phyloP scores from a whole-genome alignment of 2,797 vertebrate genomes.

The Antrozous pallidus region DNA sequence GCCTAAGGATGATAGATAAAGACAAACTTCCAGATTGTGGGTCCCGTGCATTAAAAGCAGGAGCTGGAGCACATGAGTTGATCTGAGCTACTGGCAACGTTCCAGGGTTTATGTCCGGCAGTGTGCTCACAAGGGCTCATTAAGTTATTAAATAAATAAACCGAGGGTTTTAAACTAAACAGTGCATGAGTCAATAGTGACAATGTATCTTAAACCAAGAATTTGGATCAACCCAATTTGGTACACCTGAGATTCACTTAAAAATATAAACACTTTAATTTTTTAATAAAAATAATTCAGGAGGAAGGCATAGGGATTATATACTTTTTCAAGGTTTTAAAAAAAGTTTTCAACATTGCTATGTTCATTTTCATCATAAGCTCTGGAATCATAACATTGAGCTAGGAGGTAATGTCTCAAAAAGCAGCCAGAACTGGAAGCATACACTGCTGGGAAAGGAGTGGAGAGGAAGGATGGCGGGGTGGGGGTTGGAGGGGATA shows the following conservation, averaged over 20 bases:
- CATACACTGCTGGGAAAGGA: background rate
- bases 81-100: background rate
- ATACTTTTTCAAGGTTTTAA: background rate
- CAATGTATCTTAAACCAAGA: background rate
- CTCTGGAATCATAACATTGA: background rate
- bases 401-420: background rate
- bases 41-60: background rate
- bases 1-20: background rate
- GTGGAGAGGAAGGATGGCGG: accelerated
- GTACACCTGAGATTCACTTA: background rate
- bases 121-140: background rate
- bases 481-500: background rate
- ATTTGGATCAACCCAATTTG: background rate
- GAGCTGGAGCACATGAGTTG: no score
- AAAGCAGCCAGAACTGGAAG: background rate
- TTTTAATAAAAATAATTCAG: background rate
- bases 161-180: background rate
- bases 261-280: background rate
- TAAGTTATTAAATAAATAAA: background rate
- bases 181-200: background rate
- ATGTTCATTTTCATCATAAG: background rate
- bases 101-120: background rate
- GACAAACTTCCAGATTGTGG: background rate
- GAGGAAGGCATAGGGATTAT: background rate
- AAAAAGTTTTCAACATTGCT: background rate